Conservation (phyloP, 2,113 vertebrate species). For the cat (Felis catus) region DNA sequence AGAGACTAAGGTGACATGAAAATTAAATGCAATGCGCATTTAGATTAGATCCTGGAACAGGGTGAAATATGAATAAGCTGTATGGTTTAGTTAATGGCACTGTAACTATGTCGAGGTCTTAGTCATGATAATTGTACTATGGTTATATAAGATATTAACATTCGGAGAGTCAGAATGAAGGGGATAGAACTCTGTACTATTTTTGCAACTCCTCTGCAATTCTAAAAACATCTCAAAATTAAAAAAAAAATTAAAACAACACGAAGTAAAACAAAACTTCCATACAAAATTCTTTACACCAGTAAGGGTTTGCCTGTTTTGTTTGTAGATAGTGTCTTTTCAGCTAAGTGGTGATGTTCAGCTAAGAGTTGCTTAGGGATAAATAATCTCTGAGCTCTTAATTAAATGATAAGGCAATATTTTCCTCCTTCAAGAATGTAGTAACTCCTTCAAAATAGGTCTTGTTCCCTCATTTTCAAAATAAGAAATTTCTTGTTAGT, state of each 20-base stretch:
- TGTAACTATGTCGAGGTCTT: neutral
- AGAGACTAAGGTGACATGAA: neutral
- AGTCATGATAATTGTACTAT: neutral
- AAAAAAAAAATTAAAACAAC: neutral
- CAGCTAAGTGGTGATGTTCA: neutral
- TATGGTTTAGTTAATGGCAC: neutral
- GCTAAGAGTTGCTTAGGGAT: neutral
- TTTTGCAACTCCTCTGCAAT: neutral
- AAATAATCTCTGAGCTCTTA: neutral
- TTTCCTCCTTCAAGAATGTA: conserved; percentile 1
- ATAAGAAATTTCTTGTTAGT: neutral
- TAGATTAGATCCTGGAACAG: neutral
- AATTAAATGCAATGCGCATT: neutral
- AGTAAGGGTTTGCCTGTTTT: neutral
- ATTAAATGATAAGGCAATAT: neutral
- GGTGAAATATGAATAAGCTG: neutral
- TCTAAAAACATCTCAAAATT: conserved; percentile 12
- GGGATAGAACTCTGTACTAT: neutral
- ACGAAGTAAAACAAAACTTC: neutral
- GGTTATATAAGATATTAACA: neutral
- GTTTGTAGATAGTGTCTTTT: neutral
- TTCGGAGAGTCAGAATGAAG: neutral
- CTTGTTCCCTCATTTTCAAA: neutral
- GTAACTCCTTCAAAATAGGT: neutral
- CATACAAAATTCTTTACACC: neutral